phyloP scores from a whole-genome alignment of 2,113 vertebrate genomes.

The Platichthys stellatus region DNA sequence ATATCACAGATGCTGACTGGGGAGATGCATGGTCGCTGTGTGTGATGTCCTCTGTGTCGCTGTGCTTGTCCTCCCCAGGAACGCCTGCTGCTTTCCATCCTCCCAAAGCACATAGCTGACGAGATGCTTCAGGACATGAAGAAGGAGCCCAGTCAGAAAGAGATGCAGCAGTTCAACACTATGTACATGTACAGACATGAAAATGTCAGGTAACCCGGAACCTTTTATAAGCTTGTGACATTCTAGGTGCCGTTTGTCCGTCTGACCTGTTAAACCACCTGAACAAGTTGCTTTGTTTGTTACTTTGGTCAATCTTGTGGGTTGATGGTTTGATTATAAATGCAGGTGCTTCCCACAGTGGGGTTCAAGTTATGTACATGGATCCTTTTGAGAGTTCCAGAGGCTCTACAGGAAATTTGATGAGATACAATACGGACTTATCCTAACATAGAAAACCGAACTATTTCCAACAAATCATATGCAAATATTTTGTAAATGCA shows the following conservation, averaged over 20 bases:
- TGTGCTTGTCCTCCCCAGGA: constrained; percentile 80
- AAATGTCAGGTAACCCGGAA: constrained; percentile 80
- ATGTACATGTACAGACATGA: constrained; percentile 99
- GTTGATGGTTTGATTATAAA: background rate
- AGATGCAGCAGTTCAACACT: constrained; percentile 99
- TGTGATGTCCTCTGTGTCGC: background rate
- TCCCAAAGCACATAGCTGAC: constrained; percentile 96
- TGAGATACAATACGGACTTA: background rate
- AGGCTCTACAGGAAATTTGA: background rate
- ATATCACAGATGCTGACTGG: no score
- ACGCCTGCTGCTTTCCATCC: constrained; percentile 93
- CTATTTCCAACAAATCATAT: no score
- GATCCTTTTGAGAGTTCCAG: background rate
- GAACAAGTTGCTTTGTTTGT: background rate
- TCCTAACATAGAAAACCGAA: background rate
- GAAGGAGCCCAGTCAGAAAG: constrained; percentile 94
- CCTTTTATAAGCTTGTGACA: background rate
- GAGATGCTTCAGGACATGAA: constrained; percentile 99
- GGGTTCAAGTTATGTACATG: background rate
- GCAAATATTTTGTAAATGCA: background rate
- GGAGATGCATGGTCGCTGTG: no score
- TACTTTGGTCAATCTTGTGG: background rate
- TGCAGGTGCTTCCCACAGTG: background rate
- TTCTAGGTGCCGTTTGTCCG: background rate
- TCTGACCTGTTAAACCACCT: background rate